Conservation (phyloP, 2,888 invertebrate genomes). For the Agrilus cyanescens region DNA sequence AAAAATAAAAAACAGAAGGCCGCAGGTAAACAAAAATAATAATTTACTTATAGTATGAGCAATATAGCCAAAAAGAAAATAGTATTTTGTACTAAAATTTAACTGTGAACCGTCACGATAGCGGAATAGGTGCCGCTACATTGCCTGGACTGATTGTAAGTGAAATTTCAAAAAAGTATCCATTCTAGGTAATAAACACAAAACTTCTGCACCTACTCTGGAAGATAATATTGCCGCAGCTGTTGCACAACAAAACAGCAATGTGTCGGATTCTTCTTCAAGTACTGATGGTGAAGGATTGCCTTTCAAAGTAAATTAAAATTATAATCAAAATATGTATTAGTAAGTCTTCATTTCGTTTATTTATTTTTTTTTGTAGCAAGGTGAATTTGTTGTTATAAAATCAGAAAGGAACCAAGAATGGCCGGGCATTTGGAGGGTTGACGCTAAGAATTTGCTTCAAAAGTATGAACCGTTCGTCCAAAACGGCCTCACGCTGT, state of each 20-base stretch:
- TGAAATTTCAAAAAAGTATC: background rate
- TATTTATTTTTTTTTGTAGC: conserved; percentile 43
- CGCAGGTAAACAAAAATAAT: conserved; percentile 4
- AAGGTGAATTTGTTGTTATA: conserved; percentile 80
- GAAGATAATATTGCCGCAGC: conserved; percentile 40
- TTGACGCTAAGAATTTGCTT: conserved; percentile 71
- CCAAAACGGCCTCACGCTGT: conserved; percentile 68
- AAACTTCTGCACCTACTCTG: conserved; percentile 26
- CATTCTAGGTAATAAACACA: conserved; percentile 19
- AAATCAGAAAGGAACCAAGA: conserved; percentile 70
- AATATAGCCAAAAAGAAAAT: too few species aligned
- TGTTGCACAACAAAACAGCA: conserved; percentile 33
- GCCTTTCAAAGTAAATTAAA: conserved; percentile 1
- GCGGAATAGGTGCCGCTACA: too few species aligned
- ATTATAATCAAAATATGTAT: conserved; percentile 9
- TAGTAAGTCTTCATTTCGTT: background rate
- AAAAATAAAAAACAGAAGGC: conserved; percentile 18
- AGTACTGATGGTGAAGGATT: conserved; percentile 1
- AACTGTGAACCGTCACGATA: too few species aligned
- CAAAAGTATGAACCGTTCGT: conserved; percentile 77
- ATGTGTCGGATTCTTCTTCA: conserved; percentile 18
- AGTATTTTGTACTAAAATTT: too few species aligned
- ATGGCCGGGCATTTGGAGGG: conserved; percentile 83
- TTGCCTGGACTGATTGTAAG: too few species aligned
- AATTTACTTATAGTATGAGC: too few species aligned